Base-by-base conservation (phyloP, 2,113 vertebrate species). In the Oncorhynchus gorbuscha region DNA sequence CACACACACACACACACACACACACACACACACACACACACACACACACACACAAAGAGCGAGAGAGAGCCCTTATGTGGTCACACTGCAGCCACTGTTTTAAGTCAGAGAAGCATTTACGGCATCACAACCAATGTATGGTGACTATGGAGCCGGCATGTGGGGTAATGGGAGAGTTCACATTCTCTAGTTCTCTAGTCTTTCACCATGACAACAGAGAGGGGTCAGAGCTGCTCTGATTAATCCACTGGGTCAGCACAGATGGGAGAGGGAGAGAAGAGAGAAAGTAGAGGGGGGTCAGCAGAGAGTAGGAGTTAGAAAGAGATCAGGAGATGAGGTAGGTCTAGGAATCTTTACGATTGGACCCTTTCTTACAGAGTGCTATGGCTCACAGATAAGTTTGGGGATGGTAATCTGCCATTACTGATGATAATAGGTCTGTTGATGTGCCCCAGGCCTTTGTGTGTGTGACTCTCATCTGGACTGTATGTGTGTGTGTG, bases 131-230 rank as follows among this genome's bases (percentile, higher is more conserved):
- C n/a, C 20, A 39, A 35, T 86, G 73, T 72, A 71, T 67, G 45
- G 77, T 89, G 73, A 84, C 86, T 77, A 81, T 84, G 77, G 85
- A 81, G 79, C 85, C 77, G 8, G 73, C 67, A 30, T 9, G 49
- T 55, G 14, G 39, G 73, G 9, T 7, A 39, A 48, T 70, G 32
- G 35, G 28, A 30, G 3, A 24, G 28, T 26, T 81, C 83, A 80
- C 86, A 83, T 81, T 80, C 70, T 73, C 72, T 71, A 70, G 45
- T 81, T 80, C 70, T 73, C 72, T 71, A 70, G 45, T 80, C 64
- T 14, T 84, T 89, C 79, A 66, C 83, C 77, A 81, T 86, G 81
- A 90, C 84, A 90, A 87, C 86, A 81, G 76, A 81, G 76, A 81
- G 72, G 82, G 83, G 84, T 85, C 79, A 85, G 49, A 74, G 69